Percentiles rank a stretch among this genome's conserved stretches.
Conservation (phyloP, 2,888 invertebrate species). For the Ecliptopera silaceata region DNA sequence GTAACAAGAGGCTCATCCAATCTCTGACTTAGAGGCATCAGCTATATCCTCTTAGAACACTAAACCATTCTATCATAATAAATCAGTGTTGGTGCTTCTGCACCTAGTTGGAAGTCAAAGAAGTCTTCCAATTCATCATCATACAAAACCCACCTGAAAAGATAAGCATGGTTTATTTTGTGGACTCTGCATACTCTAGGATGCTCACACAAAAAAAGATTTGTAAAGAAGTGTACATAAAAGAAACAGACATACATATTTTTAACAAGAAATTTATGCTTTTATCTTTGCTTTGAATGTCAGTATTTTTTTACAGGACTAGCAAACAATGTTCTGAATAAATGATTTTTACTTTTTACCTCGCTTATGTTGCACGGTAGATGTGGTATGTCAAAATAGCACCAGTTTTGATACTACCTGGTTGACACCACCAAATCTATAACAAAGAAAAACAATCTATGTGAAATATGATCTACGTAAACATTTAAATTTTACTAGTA, state of each 20-base stretch:
- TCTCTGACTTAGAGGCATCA: conserved; percentile 83
- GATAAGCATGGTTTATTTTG: conserved; percentile 1
- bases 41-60: conserved; percentile 78
- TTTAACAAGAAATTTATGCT: no score
- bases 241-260: no score
- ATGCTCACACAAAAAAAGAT: no score
- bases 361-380: conserved; percentile 30
- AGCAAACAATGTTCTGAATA: no score
- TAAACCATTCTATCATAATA: conserved; percentile 80
- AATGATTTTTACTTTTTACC: conserved; percentile 12
- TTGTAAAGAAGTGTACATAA: no score
- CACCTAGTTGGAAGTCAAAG: conserved; percentile 69
- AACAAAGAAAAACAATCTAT: conserved; percentile 15
- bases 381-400: conserved; percentile 16
- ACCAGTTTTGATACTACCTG: conserved; percentile 24
- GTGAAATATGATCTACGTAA: background rate
- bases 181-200: no score
- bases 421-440: conserved; percentile 20
- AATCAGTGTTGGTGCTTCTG: conserved; percentile 68
- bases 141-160: conserved; percentile 68
- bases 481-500: no score
- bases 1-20: conserved; percentile 82
- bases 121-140: conserved; percentile 66
- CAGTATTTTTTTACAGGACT: no score
- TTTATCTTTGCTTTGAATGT: no score